Base-by-base conservation (phyloP, 2,113 vertebrate species). In the Sebastes fasciatus region DNA sequence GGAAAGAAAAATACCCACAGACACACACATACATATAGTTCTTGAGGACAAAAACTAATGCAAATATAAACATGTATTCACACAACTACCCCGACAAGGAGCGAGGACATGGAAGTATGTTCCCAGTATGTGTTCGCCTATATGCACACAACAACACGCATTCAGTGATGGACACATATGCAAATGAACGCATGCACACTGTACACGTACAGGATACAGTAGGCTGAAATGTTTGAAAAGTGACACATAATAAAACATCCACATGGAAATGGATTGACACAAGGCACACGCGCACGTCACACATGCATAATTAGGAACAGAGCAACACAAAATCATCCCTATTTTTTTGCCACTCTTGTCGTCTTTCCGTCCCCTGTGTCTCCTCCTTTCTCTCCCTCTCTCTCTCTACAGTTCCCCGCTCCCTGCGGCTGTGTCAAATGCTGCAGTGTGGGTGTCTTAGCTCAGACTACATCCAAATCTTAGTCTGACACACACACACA, bases 361-460 rank as follows among this genome's bases (percentile, higher is more conserved):
- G 43, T 77, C 49, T 78, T 46, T 77, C 16, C 21, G 11, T 55
- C 63, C 13, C 63, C 13, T 61, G 40, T 40, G 34, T 58, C 5
- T 34, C 11, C 12, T 26, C 43, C 34, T 58, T 17, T 0, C n/a
- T 52, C 26, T 45, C 23, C 46, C 55, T 42, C 34, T 34, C 45
- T 17, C 77, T 60, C 58, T 70, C 58, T 49, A 40, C 4, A 2
- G 16, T 76, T 78, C 48, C 60, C 61, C 69, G 5, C 75, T 83
- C 67, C 86, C 70, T 81, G 52, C 43, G 67, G 86, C 77, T 83
- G 86, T 92, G 85, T 88, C 83, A 90, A 78, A 88, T 65, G 77
- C 90, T 85, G 86, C 84, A 80, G 82, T 86, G 87, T 91, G 85
- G 81, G 84, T 87, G 90, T 88, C 69, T 60, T 89, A 58, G 61